Percentiles rank a stretch among this genome's conserved stretches.
Conservation (phyloP, 2,888 invertebrate species). For the Microchrysa polita region DNA sequence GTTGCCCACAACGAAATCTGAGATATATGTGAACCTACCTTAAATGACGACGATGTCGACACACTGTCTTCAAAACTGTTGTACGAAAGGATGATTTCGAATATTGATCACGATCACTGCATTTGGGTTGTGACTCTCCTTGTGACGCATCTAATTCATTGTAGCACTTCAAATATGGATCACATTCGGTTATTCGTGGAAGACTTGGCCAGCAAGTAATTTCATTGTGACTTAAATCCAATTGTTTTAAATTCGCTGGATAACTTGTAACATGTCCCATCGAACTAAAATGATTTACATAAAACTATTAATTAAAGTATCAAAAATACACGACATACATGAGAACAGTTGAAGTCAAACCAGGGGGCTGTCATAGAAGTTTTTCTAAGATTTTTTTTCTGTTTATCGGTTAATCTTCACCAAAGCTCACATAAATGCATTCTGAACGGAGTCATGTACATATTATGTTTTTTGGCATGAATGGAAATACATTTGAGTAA, state of each 20-base stretch:
- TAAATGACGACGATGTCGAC: conserved; percentile 84
- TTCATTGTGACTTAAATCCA: conserved; percentile 93
- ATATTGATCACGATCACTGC: conserved; percentile 46
- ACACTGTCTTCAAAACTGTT: conserved; percentile 81
- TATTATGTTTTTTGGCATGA: too few species aligned
- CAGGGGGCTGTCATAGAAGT: too few species aligned
- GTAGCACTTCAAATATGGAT: conserved; percentile 78
- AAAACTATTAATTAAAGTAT: too few species aligned
- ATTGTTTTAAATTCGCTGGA: conserved; percentile 86
- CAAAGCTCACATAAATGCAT: too few species aligned
- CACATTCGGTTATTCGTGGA: conserved; percentile 74
- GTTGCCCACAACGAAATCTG: background rate
- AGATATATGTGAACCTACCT: conserved; percentile 61
- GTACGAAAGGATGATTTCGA: conserved; percentile 69
- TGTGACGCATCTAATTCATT: conserved; percentile 57
- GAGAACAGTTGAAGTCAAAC: too few species aligned
- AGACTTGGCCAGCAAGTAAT: conserved; percentile 90
- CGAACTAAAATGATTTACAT: conserved; percentile 66
- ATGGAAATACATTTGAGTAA: too few species aligned
- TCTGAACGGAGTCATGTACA: too few species aligned
- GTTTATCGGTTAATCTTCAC: too few species aligned
- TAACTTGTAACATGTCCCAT: conserved; percentile 92
- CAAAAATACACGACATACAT: too few species aligned
- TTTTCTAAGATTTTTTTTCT: too few species aligned
- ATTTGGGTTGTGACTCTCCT: conserved; percentile 32